Base-by-base conservation (phyloP, 2,113 vertebrate species). In the Gavia stellata region DNA sequence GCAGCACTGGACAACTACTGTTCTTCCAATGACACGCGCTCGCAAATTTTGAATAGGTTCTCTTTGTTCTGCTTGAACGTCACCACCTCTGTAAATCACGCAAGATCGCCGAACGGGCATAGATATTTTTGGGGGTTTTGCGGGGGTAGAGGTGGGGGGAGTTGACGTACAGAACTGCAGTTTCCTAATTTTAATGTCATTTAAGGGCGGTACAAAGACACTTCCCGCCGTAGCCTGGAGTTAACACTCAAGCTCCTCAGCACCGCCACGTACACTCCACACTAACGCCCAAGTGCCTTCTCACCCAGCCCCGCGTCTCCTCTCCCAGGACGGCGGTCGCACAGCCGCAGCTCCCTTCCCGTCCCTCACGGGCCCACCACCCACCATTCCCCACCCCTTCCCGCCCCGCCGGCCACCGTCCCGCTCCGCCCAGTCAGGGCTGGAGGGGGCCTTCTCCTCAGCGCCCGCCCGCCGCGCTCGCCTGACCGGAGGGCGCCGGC, bases 291-390 rank as follows among this genome's bases (percentile, higher is more conserved):
- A 7, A 40, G 8, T 0, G 5, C 17, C 26, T 16, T 21, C 68
- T 10, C 17, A 13, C 2, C 17, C 55, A 4, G 3, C 17, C 28
- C 13, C 7, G 4, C 1, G 26, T 23, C 34, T 24, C 18, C 28
- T 14, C 24, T 7, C 24, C 7, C 55, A 29, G 26, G 8, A 11
- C 34, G 9, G 28, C 21, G 5, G 11, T 1, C 16, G 3, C 49
- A 6, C 0, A 4, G 28, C 34, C 7, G 3, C 21, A 5, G 5
- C n/a, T 23, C 31, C 9, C 31, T 8, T 6, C 16, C 9, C 31
- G 6, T 6, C 16, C 23, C n/a, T 15, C 28, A 4, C 2, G 3
- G 7, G 2, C 14, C 3, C 20, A 12, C 7, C 1, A 4, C 6
- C 38, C 28, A 5, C 68, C n/a, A 52, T 25, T 18, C 47, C 17